Percentiles rank a stretch among this genome's conserved stretches.
Evolutionary conservation across 2,113 vertebrate genomes (phyloP).

Genomic region (Tricholaema leucomelas): DNA sequence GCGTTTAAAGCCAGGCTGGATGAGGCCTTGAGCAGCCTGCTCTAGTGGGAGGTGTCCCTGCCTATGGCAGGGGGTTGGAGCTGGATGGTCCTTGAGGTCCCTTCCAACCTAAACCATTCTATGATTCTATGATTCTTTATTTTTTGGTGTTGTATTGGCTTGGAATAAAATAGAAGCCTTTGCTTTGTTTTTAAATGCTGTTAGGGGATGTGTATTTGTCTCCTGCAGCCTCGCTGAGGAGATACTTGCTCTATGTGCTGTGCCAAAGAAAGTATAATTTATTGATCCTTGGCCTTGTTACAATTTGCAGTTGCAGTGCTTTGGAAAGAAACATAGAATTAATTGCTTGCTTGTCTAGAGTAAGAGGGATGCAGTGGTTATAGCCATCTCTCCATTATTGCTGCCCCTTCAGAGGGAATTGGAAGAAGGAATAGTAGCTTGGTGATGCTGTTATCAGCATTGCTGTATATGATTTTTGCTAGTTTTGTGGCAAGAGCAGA

Average conservation of each 20-base stretch:
- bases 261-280: background rate
- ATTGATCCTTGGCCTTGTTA: background rate
- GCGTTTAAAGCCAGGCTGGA: too few species aligned
- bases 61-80: too few species aligned
- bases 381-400: background rate
- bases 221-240: background rate
- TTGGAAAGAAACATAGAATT: background rate
- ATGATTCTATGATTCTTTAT: too few species aligned
- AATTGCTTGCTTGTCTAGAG: background rate
- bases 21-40: too few species aligned
- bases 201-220: background rate
- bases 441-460: background rate
- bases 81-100: too few species aligned
- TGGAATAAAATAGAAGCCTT: background rate
- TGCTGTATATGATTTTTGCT: background rate
- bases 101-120: too few species aligned
- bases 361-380: background rate
- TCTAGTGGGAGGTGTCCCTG: too few species aligned
- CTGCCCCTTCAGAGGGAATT: background rate
- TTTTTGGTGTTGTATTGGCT: background rate
- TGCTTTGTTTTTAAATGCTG: background rate
- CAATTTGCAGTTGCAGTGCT: background rate
- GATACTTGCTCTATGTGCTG: background rate
- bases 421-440: background rate
- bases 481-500: background rate